Conservation (phyloP, 2,797 vertebrate genomes). For the Menidia menidia region DNA sequence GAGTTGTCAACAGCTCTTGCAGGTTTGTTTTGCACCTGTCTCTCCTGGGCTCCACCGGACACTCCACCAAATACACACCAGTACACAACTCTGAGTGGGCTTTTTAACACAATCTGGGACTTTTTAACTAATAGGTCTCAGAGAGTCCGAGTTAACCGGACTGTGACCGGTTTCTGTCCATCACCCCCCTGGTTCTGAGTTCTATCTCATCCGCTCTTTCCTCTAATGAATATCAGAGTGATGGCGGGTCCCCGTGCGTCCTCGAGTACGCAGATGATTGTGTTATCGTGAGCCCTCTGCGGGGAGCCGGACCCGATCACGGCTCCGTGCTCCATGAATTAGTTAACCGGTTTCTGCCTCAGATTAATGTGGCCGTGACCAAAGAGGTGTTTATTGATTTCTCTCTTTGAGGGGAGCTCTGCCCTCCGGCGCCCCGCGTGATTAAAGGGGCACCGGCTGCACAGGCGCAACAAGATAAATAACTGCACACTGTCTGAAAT, state of each 20-base stretch:
- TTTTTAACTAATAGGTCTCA: neutral
- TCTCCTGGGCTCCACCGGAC: too few relatives aligned
- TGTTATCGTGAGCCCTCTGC: neutral
- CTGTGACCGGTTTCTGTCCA: neutral
- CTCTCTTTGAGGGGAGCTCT: neutral
- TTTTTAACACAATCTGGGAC: neutral
- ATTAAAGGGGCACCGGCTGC: neutral
- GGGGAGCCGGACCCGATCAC: neutral
- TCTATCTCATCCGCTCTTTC: neutral
- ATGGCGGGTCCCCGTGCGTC: neutral
- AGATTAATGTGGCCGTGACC: neutral
- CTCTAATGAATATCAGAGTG: neutral
- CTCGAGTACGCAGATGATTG: neutral
- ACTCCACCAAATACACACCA: too few relatives aligned
- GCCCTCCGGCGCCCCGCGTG: fast-evolving
- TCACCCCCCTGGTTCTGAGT: too few relatives aligned
- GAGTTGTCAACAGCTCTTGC: too few relatives aligned
- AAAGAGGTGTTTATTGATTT: neutral
- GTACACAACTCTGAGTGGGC: too few relatives aligned
- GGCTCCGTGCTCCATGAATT: neutral
- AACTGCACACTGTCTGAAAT: neutral
- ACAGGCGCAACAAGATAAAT: neutral
- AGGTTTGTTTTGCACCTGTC: too few relatives aligned
- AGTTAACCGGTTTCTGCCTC: fast-evolving
- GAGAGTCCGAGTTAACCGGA: neutral